Evolutionary conservation across 2,888 invertebrate genomes (phyloP).

Genomic region (Acleris emargana): DNA sequence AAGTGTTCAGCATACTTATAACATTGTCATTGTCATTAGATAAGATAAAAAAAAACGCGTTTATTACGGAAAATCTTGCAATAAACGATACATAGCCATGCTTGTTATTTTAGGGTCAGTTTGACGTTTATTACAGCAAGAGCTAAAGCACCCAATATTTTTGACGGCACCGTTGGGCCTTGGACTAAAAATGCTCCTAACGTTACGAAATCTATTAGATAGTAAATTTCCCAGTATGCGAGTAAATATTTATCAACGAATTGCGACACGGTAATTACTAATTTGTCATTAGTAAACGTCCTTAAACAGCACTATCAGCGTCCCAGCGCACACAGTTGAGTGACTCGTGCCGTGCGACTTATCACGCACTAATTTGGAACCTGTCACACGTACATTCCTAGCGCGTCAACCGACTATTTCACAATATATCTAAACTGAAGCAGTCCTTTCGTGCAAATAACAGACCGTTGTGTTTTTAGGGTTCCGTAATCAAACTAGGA

Average conservation of each 20-base stretch:
- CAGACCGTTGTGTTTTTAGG: too few relatives aligned
- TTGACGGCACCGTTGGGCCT: too few relatives aligned
- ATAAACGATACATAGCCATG: too few relatives aligned
- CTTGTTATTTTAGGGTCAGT: too few relatives aligned
- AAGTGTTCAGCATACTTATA: too few relatives aligned
- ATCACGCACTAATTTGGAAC: conserved; percentile 4
- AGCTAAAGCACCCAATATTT: too few relatives aligned
- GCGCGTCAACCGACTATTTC: conserved; percentile 1
- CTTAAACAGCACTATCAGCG: conserved; percentile 10
- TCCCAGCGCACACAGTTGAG: conserved; percentile 3
- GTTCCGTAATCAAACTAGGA: too few relatives aligned
- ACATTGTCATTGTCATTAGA: too few relatives aligned
- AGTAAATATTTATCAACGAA: neutral
- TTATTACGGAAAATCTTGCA: too few relatives aligned
- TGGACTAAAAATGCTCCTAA: neutral
- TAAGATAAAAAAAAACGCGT: too few relatives aligned
- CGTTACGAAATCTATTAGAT: neutral
- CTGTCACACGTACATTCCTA: conserved; percentile 9
- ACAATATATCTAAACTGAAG: neutral
- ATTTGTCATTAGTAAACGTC: conserved; percentile 5
- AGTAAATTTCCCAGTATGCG: neutral
- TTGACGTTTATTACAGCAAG: too few relatives aligned
- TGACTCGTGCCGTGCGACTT: conserved; percentile 15
- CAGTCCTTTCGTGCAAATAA: too few relatives aligned
- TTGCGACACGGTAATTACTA: neutral